These are phyloP conservation scores for Petaurus breviceps DNA, from an alignment of 2,113 vertebrate species.

Conservation along the genomic window DNA sequence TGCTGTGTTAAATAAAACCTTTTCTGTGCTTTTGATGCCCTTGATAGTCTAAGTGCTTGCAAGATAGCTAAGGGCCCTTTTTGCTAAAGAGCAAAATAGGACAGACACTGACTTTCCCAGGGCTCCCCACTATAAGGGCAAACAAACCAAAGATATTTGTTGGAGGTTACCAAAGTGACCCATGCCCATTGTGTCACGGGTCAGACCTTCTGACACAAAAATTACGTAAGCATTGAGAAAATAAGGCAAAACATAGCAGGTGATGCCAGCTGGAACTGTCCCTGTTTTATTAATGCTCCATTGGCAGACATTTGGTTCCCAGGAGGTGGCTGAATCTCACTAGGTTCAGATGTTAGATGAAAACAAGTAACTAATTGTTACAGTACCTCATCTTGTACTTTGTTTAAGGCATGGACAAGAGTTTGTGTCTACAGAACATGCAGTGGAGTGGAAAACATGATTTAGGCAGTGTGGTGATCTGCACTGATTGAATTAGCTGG, in stretches of 20 bases:
- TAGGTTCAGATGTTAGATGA: conserved; percentile 79
- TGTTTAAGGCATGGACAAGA: conserved; percentile 73
- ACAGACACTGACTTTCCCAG: not conserved
- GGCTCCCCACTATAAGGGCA: not conserved
- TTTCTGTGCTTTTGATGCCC: not conserved
- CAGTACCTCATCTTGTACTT: conserved; percentile 72
- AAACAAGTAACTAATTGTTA: conserved; percentile 81
- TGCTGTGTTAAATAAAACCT: not conserved
- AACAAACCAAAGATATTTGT: not conserved
- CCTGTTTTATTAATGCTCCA: conserved; percentile 76
- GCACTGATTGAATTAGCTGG: conserved; percentile 73
- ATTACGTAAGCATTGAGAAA: conserved; percentile 56
- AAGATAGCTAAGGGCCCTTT: not conserved
- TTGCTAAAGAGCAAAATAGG: not conserved
- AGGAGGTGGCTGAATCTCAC: conserved; percentile 80
- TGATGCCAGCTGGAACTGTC: conserved; percentile 78
- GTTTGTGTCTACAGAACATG: conserved; percentile 77
- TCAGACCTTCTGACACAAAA: conserved; percentile 2
- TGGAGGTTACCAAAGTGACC: not conserved
- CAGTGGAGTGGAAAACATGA: conserved; percentile 75
- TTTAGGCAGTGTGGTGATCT: conserved; percentile 75
- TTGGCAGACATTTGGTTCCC: conserved; percentile 78
- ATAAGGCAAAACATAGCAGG: conserved; percentile 80
- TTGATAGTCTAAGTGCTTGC: not conserved
- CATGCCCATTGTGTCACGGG: not conserved